A percentile compares a stretch with the other conserved stretches of the same genome.
These are phyloP conservation scores for Syngnathus floridae DNA, from an alignment of 2,113 vertebrate species.

Conservation along the genomic window DNA sequence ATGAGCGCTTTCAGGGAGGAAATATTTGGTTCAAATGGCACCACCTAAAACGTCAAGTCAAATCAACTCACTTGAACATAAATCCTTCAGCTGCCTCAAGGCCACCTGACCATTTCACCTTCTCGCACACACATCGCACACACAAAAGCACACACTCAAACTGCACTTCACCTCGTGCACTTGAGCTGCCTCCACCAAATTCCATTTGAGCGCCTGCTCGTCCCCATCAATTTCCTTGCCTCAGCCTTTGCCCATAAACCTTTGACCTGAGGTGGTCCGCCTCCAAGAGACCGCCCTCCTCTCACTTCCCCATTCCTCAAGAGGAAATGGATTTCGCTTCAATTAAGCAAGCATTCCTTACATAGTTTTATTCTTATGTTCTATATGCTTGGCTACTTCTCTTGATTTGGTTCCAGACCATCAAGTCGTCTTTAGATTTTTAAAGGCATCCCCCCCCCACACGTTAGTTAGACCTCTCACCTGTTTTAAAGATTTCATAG, in stretches of 20 bases:
- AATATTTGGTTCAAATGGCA: neutral
- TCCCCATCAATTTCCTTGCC: constrained; percentile 50
- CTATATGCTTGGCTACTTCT: constrained; percentile 34
- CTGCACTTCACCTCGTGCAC: constrained; percentile 26
- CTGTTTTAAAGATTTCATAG: constrained; percentile 97
- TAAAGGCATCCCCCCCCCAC: neutral
- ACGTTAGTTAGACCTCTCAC: constrained; percentile 62
- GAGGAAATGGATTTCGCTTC: constrained; percentile 52
- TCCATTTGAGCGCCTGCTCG: constrained; percentile 40
- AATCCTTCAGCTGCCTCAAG: constrained; percentile 37
- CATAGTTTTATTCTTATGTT: constrained; percentile 54
- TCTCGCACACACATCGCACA: constrained; percentile 13
- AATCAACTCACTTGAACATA: constrained; percentile 29
- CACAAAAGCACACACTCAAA: constrained; percentile 21
- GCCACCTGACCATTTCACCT: constrained; percentile 30
- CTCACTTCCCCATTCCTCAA: constrained; percentile 24
- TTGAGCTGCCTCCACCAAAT: constrained; percentile 43
- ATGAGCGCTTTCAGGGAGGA: neutral
- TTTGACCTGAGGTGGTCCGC: constrained; percentile 45
- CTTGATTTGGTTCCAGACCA: constrained; percentile 32
- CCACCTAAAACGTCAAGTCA: constrained; percentile 11
- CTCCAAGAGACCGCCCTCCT: constrained; percentile 22
- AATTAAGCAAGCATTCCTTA: constrained; percentile 66
- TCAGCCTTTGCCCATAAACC: constrained; percentile 45
- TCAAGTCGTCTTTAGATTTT: neutral